Evolutionary conservation across 2,797 vertebrate genomes (phyloP), one percentile per base, ranked within the genome.

Genomic region (Gymnothorax javanicus): DNA sequence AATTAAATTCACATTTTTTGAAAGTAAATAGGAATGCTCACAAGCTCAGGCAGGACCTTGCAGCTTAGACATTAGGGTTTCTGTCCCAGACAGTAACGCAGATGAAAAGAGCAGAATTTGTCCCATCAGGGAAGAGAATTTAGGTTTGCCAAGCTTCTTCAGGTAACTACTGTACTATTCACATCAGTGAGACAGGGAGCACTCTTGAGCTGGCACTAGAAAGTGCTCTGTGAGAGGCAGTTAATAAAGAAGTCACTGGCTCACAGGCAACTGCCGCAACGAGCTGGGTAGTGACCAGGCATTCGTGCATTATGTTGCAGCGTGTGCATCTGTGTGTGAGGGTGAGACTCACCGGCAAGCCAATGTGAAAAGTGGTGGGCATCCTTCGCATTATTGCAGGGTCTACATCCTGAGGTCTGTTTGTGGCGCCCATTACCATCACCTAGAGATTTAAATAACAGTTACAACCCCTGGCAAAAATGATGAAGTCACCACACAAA

Each of bases 371-470:
- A 1, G 94, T 92, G 15, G 95, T 88, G 0, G 96, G 96, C 96
- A 96, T 97, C 88, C 96, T 93, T 25, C 96, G 94, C 27, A 96
- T 92, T 87, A 97, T 97, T 54, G 96, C 96, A 43, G 95, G 92
- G 86, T 97, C 96, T 82, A 97, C 79, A 58, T 97, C 96, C 87
- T 96, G 96, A 0, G 96, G 96, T 83, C 96, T 93, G 92, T 97
- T 97, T 6, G 96, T 96, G 12, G 96, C 96, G 87, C 96, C 96
- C 94, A 97, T 96, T 88, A 97, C 94, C 95, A 97, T 96, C 77
- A 97, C 96, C 96, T 97, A 0, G 59, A 64, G 2, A 67, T 73
- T 20, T 13, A 23, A 81, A 84, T 58, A 13, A 73, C 23, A 86
- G 73, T 81, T 71, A n/a, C 4, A 60, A 7, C 17, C 86, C 85